Conservation (phyloP, 2,888 invertebrate species). For the Uloborus plumipes region DNA sequence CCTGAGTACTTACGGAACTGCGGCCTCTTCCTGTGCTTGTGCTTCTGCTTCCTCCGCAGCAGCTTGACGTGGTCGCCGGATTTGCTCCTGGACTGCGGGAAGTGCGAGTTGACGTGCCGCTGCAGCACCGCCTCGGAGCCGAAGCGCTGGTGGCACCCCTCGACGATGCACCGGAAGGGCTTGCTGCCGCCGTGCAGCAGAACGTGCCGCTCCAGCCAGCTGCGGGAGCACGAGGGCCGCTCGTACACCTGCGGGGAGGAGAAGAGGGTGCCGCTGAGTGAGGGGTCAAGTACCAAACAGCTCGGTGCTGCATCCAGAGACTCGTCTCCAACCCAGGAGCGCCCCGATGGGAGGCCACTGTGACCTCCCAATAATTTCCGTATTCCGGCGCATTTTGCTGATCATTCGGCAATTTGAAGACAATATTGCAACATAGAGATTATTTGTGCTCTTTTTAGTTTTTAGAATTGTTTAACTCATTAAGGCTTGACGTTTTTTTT, state of each 20-base stretch:
- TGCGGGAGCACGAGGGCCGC: conserved; percentile 89
- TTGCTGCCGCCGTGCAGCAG: conserved; percentile 93
- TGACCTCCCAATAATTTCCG: no score
- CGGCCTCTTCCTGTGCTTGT: conserved; percentile 44
- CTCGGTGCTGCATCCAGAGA: no score
- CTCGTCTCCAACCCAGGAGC: no score
- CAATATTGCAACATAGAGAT: no score
- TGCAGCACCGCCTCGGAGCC: conserved; percentile 80
- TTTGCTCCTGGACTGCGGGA: conserved; percentile 46
- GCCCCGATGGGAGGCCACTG: no score
- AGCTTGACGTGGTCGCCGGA: background rate
- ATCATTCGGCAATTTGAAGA: no score
- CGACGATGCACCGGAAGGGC: conserved; percentile 95
- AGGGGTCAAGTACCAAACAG: no score
- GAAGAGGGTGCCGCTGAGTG: no score
- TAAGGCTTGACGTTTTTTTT: no score
- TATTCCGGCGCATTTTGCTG: no score
- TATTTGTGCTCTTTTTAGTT: no score
- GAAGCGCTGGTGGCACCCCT: conserved; percentile 82
- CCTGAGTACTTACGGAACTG: conserved; percentile 54
- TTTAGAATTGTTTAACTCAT: no score
- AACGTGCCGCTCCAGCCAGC: conserved; percentile 94
- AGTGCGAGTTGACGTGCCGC: conserved; percentile 76
- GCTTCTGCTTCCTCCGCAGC: conserved; percentile 28
- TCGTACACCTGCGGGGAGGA: conserved; percentile 79